Conservation (phyloP, 1,140 invertebrate species). For the Thrips palmi region DNA sequence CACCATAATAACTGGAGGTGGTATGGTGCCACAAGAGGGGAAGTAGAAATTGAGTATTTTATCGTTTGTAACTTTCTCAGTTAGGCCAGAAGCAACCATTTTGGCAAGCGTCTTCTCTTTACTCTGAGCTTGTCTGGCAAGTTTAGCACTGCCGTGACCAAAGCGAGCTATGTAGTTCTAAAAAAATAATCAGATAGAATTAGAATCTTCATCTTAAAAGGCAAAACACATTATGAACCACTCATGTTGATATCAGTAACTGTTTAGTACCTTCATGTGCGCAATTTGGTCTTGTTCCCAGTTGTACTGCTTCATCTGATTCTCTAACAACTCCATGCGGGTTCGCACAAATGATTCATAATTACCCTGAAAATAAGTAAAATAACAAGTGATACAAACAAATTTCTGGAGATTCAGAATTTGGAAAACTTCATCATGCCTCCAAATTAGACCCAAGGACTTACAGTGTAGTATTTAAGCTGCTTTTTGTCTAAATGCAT, state of each 20-base stretch:
- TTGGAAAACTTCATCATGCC: neutral
- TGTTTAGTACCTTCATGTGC: slow-evolving; percentile 98
- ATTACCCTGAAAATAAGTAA: slow-evolving; percentile 39
- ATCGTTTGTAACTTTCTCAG: slow-evolving; percentile 81
- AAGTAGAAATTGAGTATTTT: slow-evolving; percentile 91
- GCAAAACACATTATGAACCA: slow-evolving; percentile 6
- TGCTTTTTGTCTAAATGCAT: slow-evolving; percentile 88
- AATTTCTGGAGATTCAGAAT: neutral
- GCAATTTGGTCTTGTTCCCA: slow-evolving; percentile 99
- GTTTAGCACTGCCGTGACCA: slow-evolving; percentile 96
- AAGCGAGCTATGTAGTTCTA: slow-evolving; percentile 97
- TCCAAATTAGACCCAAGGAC: slow-evolving; percentile 15
- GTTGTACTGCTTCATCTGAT: slow-evolving; percentile 97
- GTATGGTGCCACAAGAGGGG: slow-evolving; percentile 87
- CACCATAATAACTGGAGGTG: slow-evolving; percentile 98
- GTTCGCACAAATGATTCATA: slow-evolving; percentile 93
- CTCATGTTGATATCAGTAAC: slow-evolving; percentile 11
- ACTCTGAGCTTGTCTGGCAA: slow-evolving; percentile 95
- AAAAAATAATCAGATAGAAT: slow-evolving; percentile 15
- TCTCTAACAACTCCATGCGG: slow-evolving; percentile 85
- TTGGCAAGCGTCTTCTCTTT: slow-evolving; percentile 99
- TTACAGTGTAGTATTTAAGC: slow-evolving; percentile 86
- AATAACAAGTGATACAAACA: too few relatives aligned
- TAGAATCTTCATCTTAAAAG: slow-evolving; percentile 5
- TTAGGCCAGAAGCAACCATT: slow-evolving; percentile 95